Conservation (phyloP, 2,113 vertebrate species). For the rat (Rattus norvegicus) region DNA sequence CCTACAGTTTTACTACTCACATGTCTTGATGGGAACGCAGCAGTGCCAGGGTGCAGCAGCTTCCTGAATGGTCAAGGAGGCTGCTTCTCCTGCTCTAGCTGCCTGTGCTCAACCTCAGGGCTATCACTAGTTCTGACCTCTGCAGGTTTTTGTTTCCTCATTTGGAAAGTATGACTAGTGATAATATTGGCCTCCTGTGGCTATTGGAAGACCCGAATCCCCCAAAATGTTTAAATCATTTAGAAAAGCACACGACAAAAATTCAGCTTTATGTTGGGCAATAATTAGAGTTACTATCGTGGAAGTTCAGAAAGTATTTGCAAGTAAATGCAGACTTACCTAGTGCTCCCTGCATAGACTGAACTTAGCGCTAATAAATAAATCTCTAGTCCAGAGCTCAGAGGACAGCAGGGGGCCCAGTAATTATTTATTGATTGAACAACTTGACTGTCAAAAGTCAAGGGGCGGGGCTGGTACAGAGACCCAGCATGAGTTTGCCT, state of each 20-base stretch:
- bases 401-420: conserved; percentile 2
- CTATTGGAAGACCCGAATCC: not conserved
- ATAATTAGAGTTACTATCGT: not conserved
- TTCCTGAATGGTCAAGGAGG: not conserved
- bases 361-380: conserved; percentile 52
- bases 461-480: not conserved
- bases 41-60: not conserved
- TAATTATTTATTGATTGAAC: conserved; percentile 71
- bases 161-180: not conserved
- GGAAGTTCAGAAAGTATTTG: not conserved
- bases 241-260: not conserved
- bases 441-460: conserved; percentile 58
- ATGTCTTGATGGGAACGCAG: accelerated
- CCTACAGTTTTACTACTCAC: not conserved
- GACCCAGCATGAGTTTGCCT: conserved; percentile 41
- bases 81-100: not conserved
- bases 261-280: not conserved
- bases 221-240: not conserved
- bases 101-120: not conserved
- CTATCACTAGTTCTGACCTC: not conserved
- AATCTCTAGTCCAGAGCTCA: not conserved
- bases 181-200: not conserved
- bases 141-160: not conserved
- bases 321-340: conserved; percentile 6
- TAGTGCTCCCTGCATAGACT: not conserved